phyloP scores from a whole-genome alignment of 2,113 vertebrate genomes.

The Pachypanchax playfairii region DNA sequence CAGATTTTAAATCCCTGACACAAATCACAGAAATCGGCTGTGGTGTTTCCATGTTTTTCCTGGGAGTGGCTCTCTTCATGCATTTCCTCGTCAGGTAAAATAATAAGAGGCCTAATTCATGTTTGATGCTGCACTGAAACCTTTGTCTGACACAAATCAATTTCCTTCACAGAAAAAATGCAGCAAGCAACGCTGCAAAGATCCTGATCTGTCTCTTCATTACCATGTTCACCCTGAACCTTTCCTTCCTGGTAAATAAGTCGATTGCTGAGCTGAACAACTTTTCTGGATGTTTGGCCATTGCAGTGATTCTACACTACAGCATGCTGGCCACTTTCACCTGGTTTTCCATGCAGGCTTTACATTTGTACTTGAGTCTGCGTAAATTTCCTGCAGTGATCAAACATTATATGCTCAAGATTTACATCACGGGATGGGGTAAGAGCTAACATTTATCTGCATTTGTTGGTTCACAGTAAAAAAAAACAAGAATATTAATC shows the following conservation, averaged over 20 bases:
- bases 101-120: neutral
- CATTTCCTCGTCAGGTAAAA: slow-evolving; percentile 55
- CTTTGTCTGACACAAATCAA: neutral
- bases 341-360: slow-evolving; percentile 81
- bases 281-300: slow-evolving; percentile 26
- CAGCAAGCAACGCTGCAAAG: slow-evolving; percentile 64
- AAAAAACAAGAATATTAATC: neutral
- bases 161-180: slow-evolving; percentile 55
- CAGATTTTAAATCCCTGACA: slow-evolving; percentile 43
- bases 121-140: neutral
- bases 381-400: slow-evolving; percentile 57
- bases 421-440: slow-evolving; percentile 82
- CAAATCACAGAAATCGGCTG: slow-evolving; percentile 66
- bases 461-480: neutral
- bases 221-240: slow-evolving; percentile 77
- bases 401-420: slow-evolving; percentile 74
- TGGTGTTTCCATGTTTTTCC: slow-evolving; percentile 62
- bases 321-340: slow-evolving; percentile 81
- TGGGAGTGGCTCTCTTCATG: slow-evolving; percentile 57
- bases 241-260: slow-evolving; percentile 76
- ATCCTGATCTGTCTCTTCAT: slow-evolving; percentile 76
- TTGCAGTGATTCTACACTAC: slow-evolving; percentile 79
- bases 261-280: neutral
- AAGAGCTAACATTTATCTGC: slow-evolving; percentile 32
- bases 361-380: slow-evolving; percentile 79